Evolutionary conservation across 2,797 vertebrate genomes (phyloP).

Genomic region (Graptemys geographica): DNA sequence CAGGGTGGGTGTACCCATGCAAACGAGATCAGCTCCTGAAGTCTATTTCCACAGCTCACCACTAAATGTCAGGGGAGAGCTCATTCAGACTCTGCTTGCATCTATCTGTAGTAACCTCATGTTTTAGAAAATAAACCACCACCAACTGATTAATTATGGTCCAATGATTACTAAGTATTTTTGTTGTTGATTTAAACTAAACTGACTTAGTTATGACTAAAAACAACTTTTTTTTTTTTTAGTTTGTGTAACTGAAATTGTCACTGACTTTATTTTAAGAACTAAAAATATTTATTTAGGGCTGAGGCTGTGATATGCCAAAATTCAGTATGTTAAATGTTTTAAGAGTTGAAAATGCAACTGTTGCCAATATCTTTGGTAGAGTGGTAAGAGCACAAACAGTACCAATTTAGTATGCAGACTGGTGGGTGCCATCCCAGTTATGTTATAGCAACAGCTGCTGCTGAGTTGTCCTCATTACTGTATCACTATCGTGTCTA

Average conservation of each 20-base stretch:
- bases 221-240: neutral
- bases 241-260: neutral
- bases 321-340: neutral
- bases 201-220: neutral
- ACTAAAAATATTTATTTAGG: neutral
- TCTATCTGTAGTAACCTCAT: no score
- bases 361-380: neutral
- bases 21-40: no score
- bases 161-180: neutral
- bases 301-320: neutral
- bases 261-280: neutral
- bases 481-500: neutral
- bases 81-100: no score
- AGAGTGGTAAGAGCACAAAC: neutral
- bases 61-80: no score
- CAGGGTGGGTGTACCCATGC: no score
- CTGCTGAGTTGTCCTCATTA: neutral
- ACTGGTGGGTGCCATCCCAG: neutral
- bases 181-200: neutral
- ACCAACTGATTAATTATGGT: neutral
- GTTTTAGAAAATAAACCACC: neutral
- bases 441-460: slow-evolving; percentile 23
- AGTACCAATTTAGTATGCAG: neutral
- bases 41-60: no score
- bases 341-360: neutral